These are phyloP conservation scores for Xestoiulus laeticollis DNA, from an alignment of 2,888 invertebrate genomes.

Conservation along the genomic window DNA sequence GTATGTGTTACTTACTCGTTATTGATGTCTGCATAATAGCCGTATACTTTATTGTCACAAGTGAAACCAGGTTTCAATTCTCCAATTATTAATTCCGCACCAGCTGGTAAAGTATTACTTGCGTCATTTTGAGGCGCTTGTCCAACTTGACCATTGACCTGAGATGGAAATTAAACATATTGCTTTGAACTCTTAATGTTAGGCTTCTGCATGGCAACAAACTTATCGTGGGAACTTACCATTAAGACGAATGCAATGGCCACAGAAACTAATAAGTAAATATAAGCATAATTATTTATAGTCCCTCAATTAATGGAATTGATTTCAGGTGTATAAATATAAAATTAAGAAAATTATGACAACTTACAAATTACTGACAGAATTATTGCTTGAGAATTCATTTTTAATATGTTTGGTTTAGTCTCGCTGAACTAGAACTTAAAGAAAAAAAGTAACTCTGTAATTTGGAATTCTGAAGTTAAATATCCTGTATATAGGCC, in stretches of 20 bases:
- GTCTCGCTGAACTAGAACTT: neutral
- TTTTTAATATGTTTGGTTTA: too few species aligned
- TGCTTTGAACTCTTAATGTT: neutral
- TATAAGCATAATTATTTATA: too few species aligned
- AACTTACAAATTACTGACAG: neutral
- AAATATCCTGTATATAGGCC: too few species aligned
- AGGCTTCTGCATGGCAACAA: too few species aligned
- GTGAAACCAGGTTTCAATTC: conserved; percentile 54
- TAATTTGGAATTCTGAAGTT: too few species aligned
- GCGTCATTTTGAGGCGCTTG: neutral
- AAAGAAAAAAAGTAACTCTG: neutral
- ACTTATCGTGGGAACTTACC: neutral
- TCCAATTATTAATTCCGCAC: conserved; percentile 55
- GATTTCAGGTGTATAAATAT: neutral
- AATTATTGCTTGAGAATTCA: neutral
- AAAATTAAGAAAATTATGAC: neutral
- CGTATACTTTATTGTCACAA: conserved; percentile 55
- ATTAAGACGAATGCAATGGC: conserved; percentile 34
- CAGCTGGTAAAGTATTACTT: conserved; percentile 52
- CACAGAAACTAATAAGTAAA: neutral
- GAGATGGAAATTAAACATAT: neutral
- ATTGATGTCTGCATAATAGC: conserved; percentile 56
- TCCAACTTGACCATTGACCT: conserved; percentile 40
- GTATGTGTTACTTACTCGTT: conserved; percentile 53
- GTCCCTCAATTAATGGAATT: too few species aligned